Evolutionary conservation across 2,888 invertebrate species (phyloP).

Genomic region (Acrocyrtus sp.): DNA sequence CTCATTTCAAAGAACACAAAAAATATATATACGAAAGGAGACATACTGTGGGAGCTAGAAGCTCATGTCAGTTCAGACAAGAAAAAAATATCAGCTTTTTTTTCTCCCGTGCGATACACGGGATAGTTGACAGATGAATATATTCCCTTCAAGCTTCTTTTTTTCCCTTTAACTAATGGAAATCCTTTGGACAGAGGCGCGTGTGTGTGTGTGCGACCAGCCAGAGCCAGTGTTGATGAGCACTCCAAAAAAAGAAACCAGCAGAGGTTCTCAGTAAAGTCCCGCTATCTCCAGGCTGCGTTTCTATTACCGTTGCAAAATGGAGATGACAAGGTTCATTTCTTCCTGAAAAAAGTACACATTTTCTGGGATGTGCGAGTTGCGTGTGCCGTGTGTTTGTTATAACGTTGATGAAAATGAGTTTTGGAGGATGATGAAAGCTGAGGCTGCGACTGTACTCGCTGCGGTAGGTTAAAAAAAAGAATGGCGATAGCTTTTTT

Average conservation of each 20-base stretch:
- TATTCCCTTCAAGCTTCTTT: conserved; percentile 8
- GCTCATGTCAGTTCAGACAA: background rate
- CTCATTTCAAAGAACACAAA: conserved; percentile 46
- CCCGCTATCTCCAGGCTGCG: background rate
- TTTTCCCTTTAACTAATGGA: conserved; percentile 41
- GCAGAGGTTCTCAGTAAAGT: background rate
- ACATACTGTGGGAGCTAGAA: background rate
- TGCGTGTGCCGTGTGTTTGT: conserved; percentile 15
- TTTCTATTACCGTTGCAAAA: conserved; percentile 34
- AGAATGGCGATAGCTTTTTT: conserved; percentile 24
- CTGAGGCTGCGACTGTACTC: conserved; percentile 16
- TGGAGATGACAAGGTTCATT: conserved; percentile 42
- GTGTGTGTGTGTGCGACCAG: conserved; percentile 16
- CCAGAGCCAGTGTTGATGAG: background rate
- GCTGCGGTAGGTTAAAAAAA: conserved; percentile 37
- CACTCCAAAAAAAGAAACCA: conserved; percentile 20
- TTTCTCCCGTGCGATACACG: background rate
- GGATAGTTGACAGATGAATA: too few relatives aligned
- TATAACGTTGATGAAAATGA: conserved; percentile 25
- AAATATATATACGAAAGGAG: conserved; percentile 33
- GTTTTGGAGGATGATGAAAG: conserved; percentile 25
- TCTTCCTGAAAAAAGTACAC: conserved; percentile 13
- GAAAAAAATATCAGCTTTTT: conserved; percentile 14
- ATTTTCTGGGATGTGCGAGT: conserved; percentile 6
- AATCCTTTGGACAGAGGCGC: conserved; percentile 23